These are phyloP conservation scores for Pantherophis alleghaniensis DNA, from an alignment of 2,797 vertebrate genomes.

Conservation along the genomic window DNA sequence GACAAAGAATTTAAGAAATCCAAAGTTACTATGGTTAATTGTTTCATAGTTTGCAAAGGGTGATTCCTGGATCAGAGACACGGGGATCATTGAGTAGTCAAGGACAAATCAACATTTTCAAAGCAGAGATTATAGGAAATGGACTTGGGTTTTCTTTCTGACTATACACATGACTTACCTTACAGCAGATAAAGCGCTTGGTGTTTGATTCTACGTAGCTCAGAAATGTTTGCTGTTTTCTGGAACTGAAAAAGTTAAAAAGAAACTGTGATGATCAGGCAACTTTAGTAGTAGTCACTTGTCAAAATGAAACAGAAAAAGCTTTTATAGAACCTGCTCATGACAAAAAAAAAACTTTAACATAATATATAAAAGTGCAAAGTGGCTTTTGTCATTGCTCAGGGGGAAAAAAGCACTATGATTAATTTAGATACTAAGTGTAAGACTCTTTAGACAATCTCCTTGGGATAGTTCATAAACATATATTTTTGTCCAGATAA, in stretches of 20 bases:
- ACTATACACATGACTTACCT: slow-evolving; percentile 15
- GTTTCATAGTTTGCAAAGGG: not conserved
- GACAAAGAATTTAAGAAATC: not conserved
- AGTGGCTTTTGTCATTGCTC: slow-evolving; percentile 65
- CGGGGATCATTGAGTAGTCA: not conserved
- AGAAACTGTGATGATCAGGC: slow-evolving; percentile 60
- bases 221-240: slow-evolving; percentile 57
- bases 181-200: slow-evolving; percentile 4
- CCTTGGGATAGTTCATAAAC: slow-evolving; percentile 65
- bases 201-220: slow-evolving; percentile 28
- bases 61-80: not conserved
- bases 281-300: slow-evolving; percentile 70
- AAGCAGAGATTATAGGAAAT: not conserved
- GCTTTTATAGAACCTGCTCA: slow-evolving; percentile 67
- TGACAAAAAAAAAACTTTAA: slow-evolving; percentile 66
- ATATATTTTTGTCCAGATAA: slow-evolving; percentile 64
- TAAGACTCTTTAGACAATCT: slow-evolving; percentile 69
- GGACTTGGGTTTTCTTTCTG: not conserved
- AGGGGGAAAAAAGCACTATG: slow-evolving; percentile 61
- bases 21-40: not conserved
- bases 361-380: slow-evolving; percentile 65
- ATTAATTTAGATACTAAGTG: slow-evolving; percentile 71
- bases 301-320: slow-evolving; percentile 68
- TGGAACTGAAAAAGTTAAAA: slow-evolving; percentile 59
- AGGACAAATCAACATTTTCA: not conserved